Conservation (phyloP, 2,113 vertebrate species). For the Daboia siamensis region DNA sequence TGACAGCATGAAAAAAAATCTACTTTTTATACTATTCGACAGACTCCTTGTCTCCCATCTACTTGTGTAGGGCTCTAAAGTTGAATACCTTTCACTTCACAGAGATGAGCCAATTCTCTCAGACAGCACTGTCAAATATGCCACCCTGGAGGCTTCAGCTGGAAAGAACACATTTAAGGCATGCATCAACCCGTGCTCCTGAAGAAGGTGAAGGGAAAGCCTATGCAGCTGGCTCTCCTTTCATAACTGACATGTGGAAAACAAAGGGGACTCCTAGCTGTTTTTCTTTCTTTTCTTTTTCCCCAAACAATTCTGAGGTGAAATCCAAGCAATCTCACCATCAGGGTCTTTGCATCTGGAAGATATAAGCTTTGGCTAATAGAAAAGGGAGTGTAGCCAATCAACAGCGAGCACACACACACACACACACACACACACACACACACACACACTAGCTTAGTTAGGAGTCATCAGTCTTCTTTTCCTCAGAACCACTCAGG, state of each 20-base stretch:
- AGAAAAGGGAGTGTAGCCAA: background rate
- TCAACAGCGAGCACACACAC: background rate
- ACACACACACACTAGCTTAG: background rate
- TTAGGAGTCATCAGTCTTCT: background rate
- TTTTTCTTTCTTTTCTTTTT: background rate
- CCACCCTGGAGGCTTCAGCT: background rate
- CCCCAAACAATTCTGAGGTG: background rate
- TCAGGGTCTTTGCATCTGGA: background rate
- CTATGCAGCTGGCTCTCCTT: background rate
- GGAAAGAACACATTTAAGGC: conserved; percentile 18
- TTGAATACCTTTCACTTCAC: conserved; percentile 28
- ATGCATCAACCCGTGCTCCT: background rate
- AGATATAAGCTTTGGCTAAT: background rate
- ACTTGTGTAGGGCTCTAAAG: conserved; percentile 25
- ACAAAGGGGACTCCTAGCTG: background rate
- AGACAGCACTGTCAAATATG: conserved; percentile 20
- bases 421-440: background rate
- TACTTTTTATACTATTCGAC: conserved; percentile 20
- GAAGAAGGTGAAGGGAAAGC: background rate
- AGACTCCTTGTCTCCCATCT: conserved; percentile 34
- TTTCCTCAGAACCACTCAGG: background rate
- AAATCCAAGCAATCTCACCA: background rate
- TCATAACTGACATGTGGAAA: background rate
- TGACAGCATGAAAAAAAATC: conserved; percentile 39
- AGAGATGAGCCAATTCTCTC: conserved; percentile 18